These are phyloP conservation scores for Pachyrhynchus sulphureomaculatus DNA, from an alignment of 1,140 invertebrate genomes.

Conservation along the genomic window DNA sequence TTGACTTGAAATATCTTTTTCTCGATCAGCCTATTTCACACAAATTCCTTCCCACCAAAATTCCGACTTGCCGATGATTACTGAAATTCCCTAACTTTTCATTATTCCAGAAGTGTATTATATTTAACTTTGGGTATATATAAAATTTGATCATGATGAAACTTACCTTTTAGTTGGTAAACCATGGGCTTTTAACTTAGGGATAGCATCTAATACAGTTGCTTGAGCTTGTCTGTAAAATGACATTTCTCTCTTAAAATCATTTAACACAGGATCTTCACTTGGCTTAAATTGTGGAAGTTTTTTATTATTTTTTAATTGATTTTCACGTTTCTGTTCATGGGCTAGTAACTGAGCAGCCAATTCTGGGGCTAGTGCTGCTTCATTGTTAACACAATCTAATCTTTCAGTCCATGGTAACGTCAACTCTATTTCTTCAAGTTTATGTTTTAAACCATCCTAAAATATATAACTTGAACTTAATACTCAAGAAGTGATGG, in stretches of 20 bases:
- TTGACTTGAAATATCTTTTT: no score
- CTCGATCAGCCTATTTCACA: no score
- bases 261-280: constrained; percentile 84
- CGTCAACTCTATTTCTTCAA: constrained; percentile 69
- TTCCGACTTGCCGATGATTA: no score
- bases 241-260: constrained; percentile 88
- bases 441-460: constrained; percentile 68
- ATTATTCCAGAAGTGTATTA: no score
- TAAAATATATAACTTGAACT: constrained; percentile 46
- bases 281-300: constrained; percentile 62
- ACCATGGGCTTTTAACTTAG: constrained; percentile 70
- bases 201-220: constrained; percentile 77
- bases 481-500: background rate
- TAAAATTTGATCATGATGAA: no score
- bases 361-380: constrained; percentile 79
- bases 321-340: constrained; percentile 65
- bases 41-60: no score
- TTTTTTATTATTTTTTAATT: constrained; percentile 69
- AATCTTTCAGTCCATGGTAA: constrained; percentile 85
- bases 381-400: constrained; percentile 73
- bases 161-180: constrained; percentile 70
- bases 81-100: no score
- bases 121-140: no score
- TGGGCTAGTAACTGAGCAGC: constrained; percentile 71
- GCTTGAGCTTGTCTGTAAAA: constrained; percentile 92